phyloP scores from a whole-genome alignment of 2,888 invertebrate genomes.

The Caenorhabditis sp. region DNA sequence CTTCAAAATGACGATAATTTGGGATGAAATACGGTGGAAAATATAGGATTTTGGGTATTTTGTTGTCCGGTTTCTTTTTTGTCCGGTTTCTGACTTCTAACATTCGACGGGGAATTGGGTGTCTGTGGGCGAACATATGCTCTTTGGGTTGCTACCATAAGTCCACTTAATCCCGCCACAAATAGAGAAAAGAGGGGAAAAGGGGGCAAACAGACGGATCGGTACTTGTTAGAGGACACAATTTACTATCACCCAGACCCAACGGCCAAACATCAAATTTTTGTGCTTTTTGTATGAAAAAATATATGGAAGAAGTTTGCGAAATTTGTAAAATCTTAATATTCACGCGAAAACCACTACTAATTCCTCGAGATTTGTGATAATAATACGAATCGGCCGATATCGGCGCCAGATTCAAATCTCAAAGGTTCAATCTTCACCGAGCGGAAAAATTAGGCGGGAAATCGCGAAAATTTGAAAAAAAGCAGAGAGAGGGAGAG shows the following conservation, averaged over 20 bases:
- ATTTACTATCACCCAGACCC: background rate
- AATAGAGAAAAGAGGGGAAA: slow-evolving; percentile 10
- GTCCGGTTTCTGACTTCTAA: too few species aligned
- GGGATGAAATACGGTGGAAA: background rate
- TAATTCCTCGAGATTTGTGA: too few species aligned
- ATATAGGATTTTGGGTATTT: background rate
- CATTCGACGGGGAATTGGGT: background rate
- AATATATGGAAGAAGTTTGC: background rate
- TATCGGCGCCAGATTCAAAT: slow-evolving; percentile 38
- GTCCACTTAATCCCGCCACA: slow-evolving; percentile 44
- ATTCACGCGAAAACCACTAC: background rate
- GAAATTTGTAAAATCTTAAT: background rate
- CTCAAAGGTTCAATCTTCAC: slow-evolving; percentile 15
- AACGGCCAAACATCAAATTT: background rate
- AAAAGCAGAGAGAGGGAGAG: slow-evolving; percentile 13
- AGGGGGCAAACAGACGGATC: slow-evolving; percentile 16
- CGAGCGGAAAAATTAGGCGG: background rate
- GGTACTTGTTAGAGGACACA: slow-evolving; percentile 6
- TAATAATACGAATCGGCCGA: background rate
- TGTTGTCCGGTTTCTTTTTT: too few species aligned
- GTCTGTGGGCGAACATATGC: slow-evolving; percentile 1
- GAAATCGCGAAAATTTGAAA: background rate
- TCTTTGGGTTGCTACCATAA: slow-evolving; percentile 18
- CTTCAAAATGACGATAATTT: slow-evolving; percentile 35
- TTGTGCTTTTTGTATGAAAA: background rate